Base-by-base conservation (phyloP, 2,888 invertebrate genomes). In the Adelphocoris suturalis region DNA sequence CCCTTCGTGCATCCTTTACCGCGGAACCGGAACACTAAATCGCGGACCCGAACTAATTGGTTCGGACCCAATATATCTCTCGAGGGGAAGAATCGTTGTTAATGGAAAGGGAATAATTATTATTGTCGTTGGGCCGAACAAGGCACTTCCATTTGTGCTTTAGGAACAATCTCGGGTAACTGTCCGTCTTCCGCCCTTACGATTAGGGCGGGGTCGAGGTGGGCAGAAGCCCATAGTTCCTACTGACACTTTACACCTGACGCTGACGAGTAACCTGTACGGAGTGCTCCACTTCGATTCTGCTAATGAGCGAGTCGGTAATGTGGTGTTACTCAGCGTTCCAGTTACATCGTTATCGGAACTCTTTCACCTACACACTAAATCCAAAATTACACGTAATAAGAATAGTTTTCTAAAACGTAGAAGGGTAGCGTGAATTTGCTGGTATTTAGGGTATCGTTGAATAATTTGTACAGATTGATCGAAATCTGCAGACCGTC, bases 101-200 rank as follows among this genome's bases (percentile, higher is more conserved):
- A 82, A 82, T 78, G 78, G 48, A 28, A 27, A 23, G 82, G 55
- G 47, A 82, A 82, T 82, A 82, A 82, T 82, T 82, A 82, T 82
- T 82, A 48, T 82, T 48, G 48, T 82, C 55, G 82, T 47, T 27
- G 14, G 37, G 48, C 52, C 86, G 86, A 86, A 86, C 86, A 86
- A 86, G 86, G 47, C 37, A 86, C 23, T 86, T 86, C 86, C 86
- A 86, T 86, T 86, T 86, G 86, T 46, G 75, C 68, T n/a, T 19
- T 0, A 19, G 86, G 57, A 57, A 85, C 61, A 86, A 86, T 86
- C 75, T 75, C 86, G 68, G 68, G 52, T 86, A 75, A 86, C 75
- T 75, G 68, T 68, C 48, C 86, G 61, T 82, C 82, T 82, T 82
- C 82, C 82, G 78, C 19, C 78, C 19, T 47, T 16, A 7, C n/a